Base-by-base conservation (phyloP, 2,797 vertebrate genomes). In the Neosilurus mollespiculum region DNA sequence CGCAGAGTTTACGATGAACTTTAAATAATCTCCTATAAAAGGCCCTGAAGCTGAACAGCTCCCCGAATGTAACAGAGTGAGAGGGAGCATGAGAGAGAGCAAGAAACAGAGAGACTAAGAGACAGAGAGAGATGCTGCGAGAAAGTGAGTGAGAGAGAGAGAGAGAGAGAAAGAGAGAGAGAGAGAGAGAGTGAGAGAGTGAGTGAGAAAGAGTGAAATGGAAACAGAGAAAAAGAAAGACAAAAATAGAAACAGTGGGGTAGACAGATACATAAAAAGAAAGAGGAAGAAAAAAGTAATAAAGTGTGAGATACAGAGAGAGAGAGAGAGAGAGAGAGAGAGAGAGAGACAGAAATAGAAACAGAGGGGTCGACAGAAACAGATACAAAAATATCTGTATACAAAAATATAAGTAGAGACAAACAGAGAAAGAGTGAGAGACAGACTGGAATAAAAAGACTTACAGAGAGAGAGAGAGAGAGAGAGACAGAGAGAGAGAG, bases 11-110 rank as follows among this genome's bases (percentile, higher is more conserved):
- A 79, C 65, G 65, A 81, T 61, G 26, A 82, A 80, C 82, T 56
- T 59, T 67, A 84, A 84, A 84, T 79, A 66, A 58, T 30, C 26
- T 77, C 30, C 75, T 75, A 84, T 78, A 72, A 54, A 84, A 54
- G n/a, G 43, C 26, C 66, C 75, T 78, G 53, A 75, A 58, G 53
- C 53, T 75, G 51, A 80, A 84, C 43, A 69, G 24, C 58, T 83
- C 73, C 43, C 24, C 20, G 16, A 69, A 82, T 18, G 73, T 78
- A 56, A 70, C 54, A 34, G 12, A 62, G 49, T 9, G 24, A 66
- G 34, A 78, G 26, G 78, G 24, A 70, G 11, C 24, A 3, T 67
- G 24, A 61, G 53, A 56, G 71, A 56, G 9, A 59, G 10, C 22
- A 18, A 71, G 43, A 12, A 43, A 71, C 20, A 24, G 2, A 24